Evolutionary conservation across 2,113 vertebrate genomes (phyloP).

Genomic region (Mormyrus iriodes): DNA sequence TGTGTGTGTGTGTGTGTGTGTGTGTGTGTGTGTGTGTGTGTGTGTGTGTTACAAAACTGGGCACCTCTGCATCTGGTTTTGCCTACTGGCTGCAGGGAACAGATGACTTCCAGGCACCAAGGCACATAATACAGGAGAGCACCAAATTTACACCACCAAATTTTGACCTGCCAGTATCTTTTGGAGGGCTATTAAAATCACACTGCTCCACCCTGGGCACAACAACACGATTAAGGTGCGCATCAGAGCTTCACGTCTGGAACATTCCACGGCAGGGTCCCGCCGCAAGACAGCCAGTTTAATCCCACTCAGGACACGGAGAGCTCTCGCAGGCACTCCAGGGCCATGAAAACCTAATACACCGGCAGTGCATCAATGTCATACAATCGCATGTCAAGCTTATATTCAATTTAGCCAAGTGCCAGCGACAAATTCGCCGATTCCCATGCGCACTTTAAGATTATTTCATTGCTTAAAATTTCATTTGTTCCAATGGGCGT

Average conservation of each 20-base stretch:
- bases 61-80: background rate
- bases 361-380: conserved; percentile 16
- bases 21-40: no score
- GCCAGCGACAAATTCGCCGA: conserved; percentile 75
- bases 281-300: background rate
- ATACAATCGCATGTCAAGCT: conserved; percentile 34
- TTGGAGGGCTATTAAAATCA: background rate
- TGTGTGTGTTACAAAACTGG: no score
- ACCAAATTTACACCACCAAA: background rate
- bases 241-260: background rate
- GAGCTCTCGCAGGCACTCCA: background rate
- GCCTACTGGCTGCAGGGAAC: background rate
- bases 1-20: no score
- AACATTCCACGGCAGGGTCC: background rate
- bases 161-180: background rate
- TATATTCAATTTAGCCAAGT: conserved; percentile 79
- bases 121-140: no score
- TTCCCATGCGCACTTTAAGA: conserved; percentile 76
- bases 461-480: conserved; percentile 84
- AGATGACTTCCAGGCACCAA: no score
- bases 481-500: conserved; percentile 76
- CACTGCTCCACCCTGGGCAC: background rate
- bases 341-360: conserved; percentile 13
- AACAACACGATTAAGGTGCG: background rate
- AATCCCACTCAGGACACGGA: background rate